A percentile compares a stretch with the other conserved stretches of the same genome.
Evolutionary conservation across 2,888 invertebrate species (phyloP).

Genomic region (Hirudinaria manillensis): DNA sequence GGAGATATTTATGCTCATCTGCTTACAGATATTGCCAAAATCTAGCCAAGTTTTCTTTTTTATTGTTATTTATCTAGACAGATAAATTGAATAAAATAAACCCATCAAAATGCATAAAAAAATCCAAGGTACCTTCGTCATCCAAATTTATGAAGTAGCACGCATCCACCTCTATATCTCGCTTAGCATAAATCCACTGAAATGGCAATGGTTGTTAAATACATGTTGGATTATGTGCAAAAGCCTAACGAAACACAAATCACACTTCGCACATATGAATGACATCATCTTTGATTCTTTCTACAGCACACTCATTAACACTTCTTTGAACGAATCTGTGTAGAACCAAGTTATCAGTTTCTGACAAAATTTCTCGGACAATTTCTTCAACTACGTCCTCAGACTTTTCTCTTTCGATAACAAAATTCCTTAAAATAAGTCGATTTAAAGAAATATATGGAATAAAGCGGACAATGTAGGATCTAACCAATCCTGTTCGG

Average conservation of each 20-base stretch:
- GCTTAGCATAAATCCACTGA: conserved; percentile 13
- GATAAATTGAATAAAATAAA: no score
- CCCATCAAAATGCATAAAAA: not conserved
- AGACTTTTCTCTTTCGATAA: conserved; percentile 25
- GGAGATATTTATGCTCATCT: no score
- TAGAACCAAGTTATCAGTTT: not conserved
- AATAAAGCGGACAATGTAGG: no score
- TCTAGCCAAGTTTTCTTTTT: no score
- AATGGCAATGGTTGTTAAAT: not conserved
- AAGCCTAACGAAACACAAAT: not conserved
- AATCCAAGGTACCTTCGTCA: conserved; percentile 9
- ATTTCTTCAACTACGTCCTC: conserved; percentile 2
- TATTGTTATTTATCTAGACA: no score
- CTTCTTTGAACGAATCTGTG: conserved; percentile 13
- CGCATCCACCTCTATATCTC: conserved; percentile 14
- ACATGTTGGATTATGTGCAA: not conserved
- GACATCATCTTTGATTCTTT: conserved; percentile 14
- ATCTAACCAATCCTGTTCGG: conserved; percentile 20
- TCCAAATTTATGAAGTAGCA: conserved; percentile 11
- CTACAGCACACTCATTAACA: not conserved
- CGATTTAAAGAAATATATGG: conserved; percentile 7
- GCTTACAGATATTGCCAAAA: no score
- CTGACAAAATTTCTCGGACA: conserved; percentile 14
- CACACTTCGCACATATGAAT: conserved; percentile 26
- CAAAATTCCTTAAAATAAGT: conserved; percentile 16